phyloP scores from a whole-genome alignment of 2,113 vertebrate genomes.

The Vanacampus margaritifer region DNA sequence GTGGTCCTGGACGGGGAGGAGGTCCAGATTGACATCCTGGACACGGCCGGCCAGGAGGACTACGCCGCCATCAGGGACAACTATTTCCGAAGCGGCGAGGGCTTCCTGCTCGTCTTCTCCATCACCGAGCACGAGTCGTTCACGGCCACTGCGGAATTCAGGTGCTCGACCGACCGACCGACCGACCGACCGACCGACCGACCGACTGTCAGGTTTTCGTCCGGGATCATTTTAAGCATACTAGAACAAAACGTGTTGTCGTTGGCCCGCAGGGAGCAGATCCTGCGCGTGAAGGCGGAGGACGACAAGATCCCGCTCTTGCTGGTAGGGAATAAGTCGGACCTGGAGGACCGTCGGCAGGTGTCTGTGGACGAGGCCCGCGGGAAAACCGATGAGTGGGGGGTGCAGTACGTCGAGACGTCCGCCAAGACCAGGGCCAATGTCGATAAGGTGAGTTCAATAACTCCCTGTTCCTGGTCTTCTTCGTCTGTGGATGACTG shows the following conservation, averaged over 20 bases:
- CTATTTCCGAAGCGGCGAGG: constrained; percentile 73
- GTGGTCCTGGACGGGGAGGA: constrained; percentile 74
- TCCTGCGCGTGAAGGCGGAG: constrained; percentile 68
- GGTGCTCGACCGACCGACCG: constrained; percentile 28
- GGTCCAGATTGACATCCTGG: constrained; percentile 72
- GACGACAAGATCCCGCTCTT: constrained; percentile 71
- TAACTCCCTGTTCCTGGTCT: too few species aligned
- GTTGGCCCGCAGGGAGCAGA: constrained; percentile 60
- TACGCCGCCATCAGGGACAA: constrained; percentile 75
- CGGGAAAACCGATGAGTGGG: constrained; percentile 68
- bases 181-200: neutral
- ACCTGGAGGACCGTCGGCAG: constrained; percentile 68
- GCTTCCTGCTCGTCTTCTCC: constrained; percentile 73
- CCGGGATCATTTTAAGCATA: neutral
- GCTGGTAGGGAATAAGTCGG: constrained; percentile 68
- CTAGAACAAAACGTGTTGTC: neutral
- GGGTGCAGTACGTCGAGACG: constrained; percentile 74
- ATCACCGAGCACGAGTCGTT: constrained; percentile 72
- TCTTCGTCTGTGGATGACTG: too few species aligned
- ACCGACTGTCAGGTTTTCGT: neutral
- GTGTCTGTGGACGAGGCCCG: constrained; percentile 64
- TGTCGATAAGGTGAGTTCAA: constrained; percentile 67
- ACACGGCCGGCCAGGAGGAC: constrained; percentile 74
- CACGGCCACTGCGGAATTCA: constrained; percentile 66
- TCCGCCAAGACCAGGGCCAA: constrained; percentile 78